Conservation (phyloP, 2,113 vertebrate genomes). For the Lanius ludovicianus region DNA sequence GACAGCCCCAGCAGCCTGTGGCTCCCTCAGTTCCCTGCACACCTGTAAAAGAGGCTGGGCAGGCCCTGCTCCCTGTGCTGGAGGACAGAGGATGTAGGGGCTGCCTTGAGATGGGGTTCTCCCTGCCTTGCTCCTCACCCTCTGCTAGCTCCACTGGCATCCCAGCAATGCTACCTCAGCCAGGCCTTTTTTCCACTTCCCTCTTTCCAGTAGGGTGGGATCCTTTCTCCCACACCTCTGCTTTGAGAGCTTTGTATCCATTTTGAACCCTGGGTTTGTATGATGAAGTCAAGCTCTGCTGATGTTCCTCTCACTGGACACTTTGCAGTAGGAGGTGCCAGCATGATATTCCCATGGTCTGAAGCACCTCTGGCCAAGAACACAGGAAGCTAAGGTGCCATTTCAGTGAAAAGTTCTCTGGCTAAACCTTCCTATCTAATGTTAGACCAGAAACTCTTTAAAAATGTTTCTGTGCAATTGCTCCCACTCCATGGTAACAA, state of each 20-base stretch:
- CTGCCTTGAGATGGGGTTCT: background rate
- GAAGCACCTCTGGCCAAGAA: background rate
- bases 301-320: accelerated
- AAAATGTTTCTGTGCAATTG: background rate
- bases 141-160: background rate
- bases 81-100: accelerated
- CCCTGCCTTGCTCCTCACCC: accelerated
- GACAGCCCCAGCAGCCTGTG: background rate
- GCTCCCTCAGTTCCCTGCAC: background rate
- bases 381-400: background rate
- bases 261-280: background rate
- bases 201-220: background rate
- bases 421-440: background rate
- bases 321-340: background rate
- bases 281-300: background rate
- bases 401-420: background rate
- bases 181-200: background rate
- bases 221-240: background rate
- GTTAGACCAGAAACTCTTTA: background rate
- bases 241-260: background rate
- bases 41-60: conserved; percentile 6
- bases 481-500: background rate
- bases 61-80: background rate
- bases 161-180: accelerated
- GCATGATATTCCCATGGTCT: background rate